Conservation (phyloP, 2,797 vertebrate species). For the Kryptolebias ocellatus region DNA sequence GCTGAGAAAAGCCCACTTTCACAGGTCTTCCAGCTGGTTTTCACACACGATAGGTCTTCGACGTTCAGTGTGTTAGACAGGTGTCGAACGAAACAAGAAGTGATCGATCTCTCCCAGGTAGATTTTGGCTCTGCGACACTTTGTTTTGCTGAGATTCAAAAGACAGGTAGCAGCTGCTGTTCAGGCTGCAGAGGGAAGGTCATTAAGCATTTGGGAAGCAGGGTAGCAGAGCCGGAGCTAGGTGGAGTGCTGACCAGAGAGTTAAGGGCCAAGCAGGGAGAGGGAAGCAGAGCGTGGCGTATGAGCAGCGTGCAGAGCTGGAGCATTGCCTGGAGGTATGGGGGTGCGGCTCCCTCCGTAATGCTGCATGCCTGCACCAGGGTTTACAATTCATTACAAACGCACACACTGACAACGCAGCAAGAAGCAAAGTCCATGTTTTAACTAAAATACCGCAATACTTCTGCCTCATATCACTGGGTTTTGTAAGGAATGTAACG, state of each 20-base stretch:
- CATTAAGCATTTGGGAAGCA: constrained; percentile 42
- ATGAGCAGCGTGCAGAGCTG: constrained; percentile 52
- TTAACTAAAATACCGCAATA: constrained; percentile 11
- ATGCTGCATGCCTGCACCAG: constrained; percentile 48
- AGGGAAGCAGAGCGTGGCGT: constrained; percentile 61
- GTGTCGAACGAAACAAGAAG: too few species aligned
- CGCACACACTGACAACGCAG: constrained; percentile 42
- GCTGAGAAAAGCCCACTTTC: too few species aligned
- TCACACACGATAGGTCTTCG: too few species aligned
- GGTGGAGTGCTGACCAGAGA: constrained; percentile 51
- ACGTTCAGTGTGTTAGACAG: too few species aligned
- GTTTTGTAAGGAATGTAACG: not conserved
- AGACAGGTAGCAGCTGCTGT: constrained; percentile 19
- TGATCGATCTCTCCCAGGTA: not conserved
- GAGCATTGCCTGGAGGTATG: constrained; percentile 71
- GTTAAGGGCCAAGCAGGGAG: constrained; percentile 40
- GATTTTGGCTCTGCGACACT: constrained; percentile 3
- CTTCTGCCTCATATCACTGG: too few species aligned
- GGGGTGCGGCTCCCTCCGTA: constrained; percentile 58
- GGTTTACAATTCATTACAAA: constrained; percentile 68
- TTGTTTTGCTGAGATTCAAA: not conserved
- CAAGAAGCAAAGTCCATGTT: constrained; percentile 17
- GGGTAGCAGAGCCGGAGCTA: constrained; percentile 37
- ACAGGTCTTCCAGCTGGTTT: too few species aligned
- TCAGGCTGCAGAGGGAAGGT: constrained; percentile 36